phyloP scores from a whole-genome alignment of 2,113 vertebrate species.

The Numida meleagris region DNA sequence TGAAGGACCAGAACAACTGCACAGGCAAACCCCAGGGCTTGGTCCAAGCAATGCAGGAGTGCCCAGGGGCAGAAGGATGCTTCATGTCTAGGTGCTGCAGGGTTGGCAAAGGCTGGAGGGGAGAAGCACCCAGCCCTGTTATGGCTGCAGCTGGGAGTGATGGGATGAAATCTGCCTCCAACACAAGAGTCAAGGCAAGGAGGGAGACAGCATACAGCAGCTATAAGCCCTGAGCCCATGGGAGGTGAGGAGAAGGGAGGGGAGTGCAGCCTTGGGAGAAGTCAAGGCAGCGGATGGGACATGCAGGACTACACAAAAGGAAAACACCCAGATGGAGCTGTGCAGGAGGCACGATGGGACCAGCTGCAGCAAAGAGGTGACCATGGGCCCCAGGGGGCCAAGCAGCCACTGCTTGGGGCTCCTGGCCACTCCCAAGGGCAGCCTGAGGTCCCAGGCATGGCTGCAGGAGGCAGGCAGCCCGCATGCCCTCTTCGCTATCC shows the following conservation, averaged over 20 bases:
- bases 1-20: not conserved
- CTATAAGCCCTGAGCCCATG: not conserved
- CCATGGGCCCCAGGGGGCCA: not conserved
- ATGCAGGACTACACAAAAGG: not conserved
- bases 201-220: not conserved
- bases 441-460: rapidly evolving
- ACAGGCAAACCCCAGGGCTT: rapidly evolving
- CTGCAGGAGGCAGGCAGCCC: not conserved
- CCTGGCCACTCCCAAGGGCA: not conserved
- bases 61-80: rapidly evolving
- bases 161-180: not conserved
- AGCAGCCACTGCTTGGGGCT: not conserved
- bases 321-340: not conserved
- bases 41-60: not conserved
- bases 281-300: not conserved
- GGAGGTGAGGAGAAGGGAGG: not conserved
- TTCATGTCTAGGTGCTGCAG: not conserved
- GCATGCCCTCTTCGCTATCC: not conserved
- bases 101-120: not conserved
- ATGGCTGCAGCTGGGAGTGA: rapidly evolving
- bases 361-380: not conserved
- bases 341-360: not conserved
- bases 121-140: rapidly evolving
- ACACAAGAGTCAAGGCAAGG: not conserved
- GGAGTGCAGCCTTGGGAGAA: rapidly evolving